Conservation (phyloP, 2,113 vertebrate species). For the Formicarius rufipectus region DNA sequence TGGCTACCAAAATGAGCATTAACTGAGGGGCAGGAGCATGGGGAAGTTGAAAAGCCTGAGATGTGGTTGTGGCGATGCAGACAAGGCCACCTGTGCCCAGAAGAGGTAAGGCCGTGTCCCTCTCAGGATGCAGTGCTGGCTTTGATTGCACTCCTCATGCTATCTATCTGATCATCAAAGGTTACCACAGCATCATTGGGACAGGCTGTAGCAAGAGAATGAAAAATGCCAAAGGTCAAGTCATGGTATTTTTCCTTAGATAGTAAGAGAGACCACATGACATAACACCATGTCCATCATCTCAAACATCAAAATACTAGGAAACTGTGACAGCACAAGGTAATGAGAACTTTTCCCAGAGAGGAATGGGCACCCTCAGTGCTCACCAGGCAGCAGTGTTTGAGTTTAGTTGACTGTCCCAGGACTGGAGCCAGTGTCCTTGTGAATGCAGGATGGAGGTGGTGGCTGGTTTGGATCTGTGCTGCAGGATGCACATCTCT, state of each 20-base stretch:
- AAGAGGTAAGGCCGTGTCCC: neutral
- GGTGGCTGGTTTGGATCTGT: rapidly evolving
- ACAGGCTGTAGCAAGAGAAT: neutral
- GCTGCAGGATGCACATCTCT: neutral
- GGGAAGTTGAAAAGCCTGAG: neutral
- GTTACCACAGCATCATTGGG: neutral
- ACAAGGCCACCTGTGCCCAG: neutral
- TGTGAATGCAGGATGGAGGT: neutral
- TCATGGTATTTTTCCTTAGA: neutral
- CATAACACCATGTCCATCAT: neutral
- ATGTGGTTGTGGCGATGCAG: neutral
- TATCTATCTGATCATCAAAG: neutral
- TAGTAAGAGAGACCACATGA: neutral
- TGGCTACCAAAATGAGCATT: rapidly evolving
- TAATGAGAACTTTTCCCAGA: neutral
- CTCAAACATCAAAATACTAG: neutral
- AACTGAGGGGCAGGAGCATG: neutral
- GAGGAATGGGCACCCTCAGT: neutral
- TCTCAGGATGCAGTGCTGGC: neutral
- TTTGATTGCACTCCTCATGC: neutral
- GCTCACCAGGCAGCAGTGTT: rapidly evolving
- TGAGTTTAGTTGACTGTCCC: rapidly evolving
- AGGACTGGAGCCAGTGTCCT: neutral
- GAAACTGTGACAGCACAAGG: neutral
- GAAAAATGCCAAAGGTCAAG: neutral